Conservation (phyloP, 2,113 vertebrate species). For the Porphyrio hochstetteri region DNA sequence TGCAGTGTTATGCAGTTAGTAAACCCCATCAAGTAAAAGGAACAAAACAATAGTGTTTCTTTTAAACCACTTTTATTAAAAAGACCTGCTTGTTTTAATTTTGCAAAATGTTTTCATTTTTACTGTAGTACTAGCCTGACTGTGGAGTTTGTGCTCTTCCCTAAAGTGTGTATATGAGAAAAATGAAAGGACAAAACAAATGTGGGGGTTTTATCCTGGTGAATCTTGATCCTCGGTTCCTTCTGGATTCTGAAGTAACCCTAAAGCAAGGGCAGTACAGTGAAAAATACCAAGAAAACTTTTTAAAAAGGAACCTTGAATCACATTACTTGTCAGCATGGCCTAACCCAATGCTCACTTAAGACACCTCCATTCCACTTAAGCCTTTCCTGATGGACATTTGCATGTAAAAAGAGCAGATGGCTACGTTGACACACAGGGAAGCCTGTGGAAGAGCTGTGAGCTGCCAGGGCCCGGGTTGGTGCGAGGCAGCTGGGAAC, state of each 20-base stretch:
- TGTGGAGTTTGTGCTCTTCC: neutral
- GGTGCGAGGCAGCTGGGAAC: neutral
- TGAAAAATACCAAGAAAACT: neutral
- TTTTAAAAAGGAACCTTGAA: neutral
- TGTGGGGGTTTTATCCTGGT: neutral
- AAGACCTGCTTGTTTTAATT: fast-evolving
- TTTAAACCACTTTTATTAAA: neutral
- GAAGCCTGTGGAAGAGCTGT: neutral
- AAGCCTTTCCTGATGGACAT: neutral
- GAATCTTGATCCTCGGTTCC: neutral
- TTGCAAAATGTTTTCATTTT: neutral
- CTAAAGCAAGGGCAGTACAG: neutral
- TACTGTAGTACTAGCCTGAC: neutral
- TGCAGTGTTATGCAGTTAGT: neutral
- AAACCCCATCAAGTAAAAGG: neutral
- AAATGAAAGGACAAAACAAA: neutral
- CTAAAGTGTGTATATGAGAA: neutral
- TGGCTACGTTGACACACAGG: neutral
- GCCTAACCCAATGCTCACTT: neutral
- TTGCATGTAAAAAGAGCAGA: neutral
- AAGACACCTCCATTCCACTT: neutral
- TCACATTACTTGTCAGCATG: neutral
- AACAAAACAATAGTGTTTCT: neutral
- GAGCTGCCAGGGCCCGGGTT: neutral
- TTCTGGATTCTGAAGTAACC: neutral